These are phyloP conservation scores for Pterocles orientalis DNA, from an alignment of 2,113 vertebrate genomes.

Conservation along the genomic window DNA sequence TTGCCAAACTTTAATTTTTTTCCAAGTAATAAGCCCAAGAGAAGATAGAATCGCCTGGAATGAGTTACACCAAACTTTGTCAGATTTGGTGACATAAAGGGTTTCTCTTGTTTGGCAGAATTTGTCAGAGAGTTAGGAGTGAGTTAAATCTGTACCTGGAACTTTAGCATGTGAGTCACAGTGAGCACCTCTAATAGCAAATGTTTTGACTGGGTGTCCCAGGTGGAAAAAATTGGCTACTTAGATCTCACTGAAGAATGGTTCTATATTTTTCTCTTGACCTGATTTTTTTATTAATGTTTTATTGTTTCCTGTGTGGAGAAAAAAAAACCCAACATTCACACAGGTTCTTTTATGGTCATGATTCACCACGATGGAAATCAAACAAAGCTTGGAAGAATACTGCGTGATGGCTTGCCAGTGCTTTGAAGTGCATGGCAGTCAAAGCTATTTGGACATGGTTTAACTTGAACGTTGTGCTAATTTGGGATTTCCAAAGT, in stretches of 20 bases:
- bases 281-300: slow-evolving; percentile 8
- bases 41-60: neutral
- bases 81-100: neutral
- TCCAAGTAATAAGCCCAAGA: neutral
- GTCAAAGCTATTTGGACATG: neutral
- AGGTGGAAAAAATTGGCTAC: neutral
- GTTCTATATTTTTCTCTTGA: neutral
- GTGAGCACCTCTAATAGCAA: neutral
- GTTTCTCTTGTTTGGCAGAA: neutral
- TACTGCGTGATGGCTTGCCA: neutral
- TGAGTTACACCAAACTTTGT: neutral
- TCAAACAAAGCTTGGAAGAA: slow-evolving; percentile 34
- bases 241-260: neutral
- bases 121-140: neutral
- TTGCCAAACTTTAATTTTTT: neutral
- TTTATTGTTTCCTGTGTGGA: slow-evolving; percentile 44
- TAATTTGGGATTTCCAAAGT: slow-evolving; percentile 55
- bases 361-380: slow-evolving; percentile 54
- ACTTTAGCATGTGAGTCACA: neutral
- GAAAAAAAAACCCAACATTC: neutral
- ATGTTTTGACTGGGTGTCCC: neutral
- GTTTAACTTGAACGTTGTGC: neutral
- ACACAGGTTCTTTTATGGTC: slow-evolving; percentile 47
- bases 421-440: slow-evolving; percentile 43
- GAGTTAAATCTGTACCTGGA: neutral